phyloP scores from a whole-genome alignment of 2,888 invertebrate species.

The Synergus gifuensis region DNA sequence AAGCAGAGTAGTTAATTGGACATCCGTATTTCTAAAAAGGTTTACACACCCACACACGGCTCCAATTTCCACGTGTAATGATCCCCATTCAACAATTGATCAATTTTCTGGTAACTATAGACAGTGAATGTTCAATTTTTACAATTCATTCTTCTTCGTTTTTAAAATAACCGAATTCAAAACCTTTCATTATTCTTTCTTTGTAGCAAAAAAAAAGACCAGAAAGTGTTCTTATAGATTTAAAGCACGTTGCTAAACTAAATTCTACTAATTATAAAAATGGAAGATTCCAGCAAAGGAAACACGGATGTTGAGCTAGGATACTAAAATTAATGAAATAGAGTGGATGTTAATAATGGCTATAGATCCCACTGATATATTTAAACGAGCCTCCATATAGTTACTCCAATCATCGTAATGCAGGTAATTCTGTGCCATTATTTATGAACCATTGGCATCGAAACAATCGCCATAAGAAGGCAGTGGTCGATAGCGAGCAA shows the following conservation, averaged over 20 bases:
- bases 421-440: background rate
- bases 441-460: slow-evolving; percentile 11
- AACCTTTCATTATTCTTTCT: background rate
- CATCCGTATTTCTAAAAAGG: slow-evolving; percentile 13
- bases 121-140: no score
- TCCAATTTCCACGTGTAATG: slow-evolving; percentile 6
- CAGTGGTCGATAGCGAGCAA: background rate
- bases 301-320: background rate
- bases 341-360: background rate
- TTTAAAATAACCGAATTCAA: background rate
- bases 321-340: background rate
- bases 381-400: background rate
- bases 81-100: background rate
- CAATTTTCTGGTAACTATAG: background rate
- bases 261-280: no score
- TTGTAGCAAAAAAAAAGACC: no score
- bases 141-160: background rate
- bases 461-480: background rate
- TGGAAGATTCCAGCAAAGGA: no score
- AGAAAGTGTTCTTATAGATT: no score
- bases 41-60: background rate
- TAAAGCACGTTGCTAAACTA: no score
- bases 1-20: slow-evolving; percentile 13
- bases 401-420: background rate
- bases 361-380: background rate